These are phyloP conservation scores for Homarus gammarus DNA, from an alignment of 2,888 invertebrate species.

Conservation along the genomic window DNA sequence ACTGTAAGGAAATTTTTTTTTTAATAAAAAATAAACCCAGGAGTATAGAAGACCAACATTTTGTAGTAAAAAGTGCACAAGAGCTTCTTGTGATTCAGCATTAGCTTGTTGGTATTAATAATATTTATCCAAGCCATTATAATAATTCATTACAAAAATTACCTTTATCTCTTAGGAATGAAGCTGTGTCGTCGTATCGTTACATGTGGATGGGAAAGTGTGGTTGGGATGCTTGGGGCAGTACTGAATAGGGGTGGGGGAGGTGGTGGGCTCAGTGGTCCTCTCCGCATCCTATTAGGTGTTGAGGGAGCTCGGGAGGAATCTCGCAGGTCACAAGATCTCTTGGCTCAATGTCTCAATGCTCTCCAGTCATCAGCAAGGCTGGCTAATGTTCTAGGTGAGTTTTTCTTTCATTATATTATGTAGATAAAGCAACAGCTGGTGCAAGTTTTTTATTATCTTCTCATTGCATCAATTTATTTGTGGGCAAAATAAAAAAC, in stretches of 20 bases:
- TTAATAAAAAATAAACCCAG: too few relatives aligned
- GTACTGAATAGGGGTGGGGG: conserved; percentile 81
- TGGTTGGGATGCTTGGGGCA: conserved; percentile 91
- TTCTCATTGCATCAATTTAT: too few relatives aligned
- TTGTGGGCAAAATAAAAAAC: too few relatives aligned
- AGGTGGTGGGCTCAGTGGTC: conserved; percentile 46
- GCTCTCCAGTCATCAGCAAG: conserved; percentile 94
- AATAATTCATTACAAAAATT: neutral
- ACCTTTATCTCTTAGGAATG: conserved; percentile 78
- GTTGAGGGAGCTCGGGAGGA: conserved; percentile 81
- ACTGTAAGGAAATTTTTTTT: too few relatives aligned
- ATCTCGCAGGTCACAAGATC: conserved; percentile 84
- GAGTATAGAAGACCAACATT: too few relatives aligned
- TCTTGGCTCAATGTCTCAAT: conserved; percentile 91
- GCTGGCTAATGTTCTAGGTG: conserved; percentile 90
- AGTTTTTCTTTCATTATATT: conserved; percentile 61
- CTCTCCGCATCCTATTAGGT: conserved; percentile 78
- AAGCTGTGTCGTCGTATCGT: conserved; percentile 84
- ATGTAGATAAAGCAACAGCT: too few relatives aligned
- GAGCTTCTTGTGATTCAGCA: too few relatives aligned
- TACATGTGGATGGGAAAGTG: conserved; percentile 94
- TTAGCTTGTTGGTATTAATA: too few relatives aligned
- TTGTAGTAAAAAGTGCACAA: too few relatives aligned
- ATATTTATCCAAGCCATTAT: neutral
- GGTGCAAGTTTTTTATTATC: too few relatives aligned